phyloP scores from a whole-genome alignment of 2,888 invertebrate genomes.

The Drosophila seclusa region DNA sequence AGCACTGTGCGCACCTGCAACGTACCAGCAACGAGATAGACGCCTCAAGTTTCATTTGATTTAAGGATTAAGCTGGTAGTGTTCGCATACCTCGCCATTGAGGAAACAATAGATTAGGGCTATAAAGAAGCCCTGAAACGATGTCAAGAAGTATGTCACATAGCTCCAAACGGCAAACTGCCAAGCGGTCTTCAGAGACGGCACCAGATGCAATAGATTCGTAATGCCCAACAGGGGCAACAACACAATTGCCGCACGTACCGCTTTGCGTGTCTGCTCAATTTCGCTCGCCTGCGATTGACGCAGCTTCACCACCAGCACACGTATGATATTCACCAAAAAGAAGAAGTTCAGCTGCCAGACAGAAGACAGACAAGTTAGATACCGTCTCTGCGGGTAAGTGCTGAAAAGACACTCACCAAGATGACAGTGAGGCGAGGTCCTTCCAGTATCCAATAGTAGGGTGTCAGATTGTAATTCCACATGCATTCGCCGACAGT shows the following conservation, averaged over 20 bases:
- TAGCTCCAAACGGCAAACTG: slow-evolving; percentile 93
- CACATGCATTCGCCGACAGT: slow-evolving; percentile 88
- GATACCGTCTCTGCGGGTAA: neutral
- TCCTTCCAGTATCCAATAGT: slow-evolving; percentile 96
- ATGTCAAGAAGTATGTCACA: slow-evolving; percentile 91
- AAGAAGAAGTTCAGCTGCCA: slow-evolving; percentile 88
- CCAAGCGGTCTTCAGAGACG: slow-evolving; percentile 89
- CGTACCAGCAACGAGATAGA: neutral
- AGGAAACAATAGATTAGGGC: slow-evolving; percentile 92
- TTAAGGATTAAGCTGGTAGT: neutral
- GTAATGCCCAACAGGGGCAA: slow-evolving; percentile 93
- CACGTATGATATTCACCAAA: slow-evolving; percentile 91
- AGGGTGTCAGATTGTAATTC: slow-evolving; percentile 91
- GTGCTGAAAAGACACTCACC: slow-evolving; percentile 86
- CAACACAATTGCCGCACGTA: slow-evolving; percentile 91
- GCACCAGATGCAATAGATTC: slow-evolving; percentile 90
- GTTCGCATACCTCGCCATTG: slow-evolving; percentile 91
- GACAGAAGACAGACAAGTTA: neutral
- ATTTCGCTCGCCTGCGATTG: slow-evolving; percentile 91
- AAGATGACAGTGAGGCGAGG: slow-evolving; percentile 92
- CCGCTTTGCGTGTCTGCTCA: slow-evolving; percentile 92
- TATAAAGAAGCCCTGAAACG: slow-evolving; percentile 93
- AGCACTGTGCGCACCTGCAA: slow-evolving; percentile 85
- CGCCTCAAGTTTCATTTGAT: neutral
- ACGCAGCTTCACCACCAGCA: slow-evolving; percentile 90